Conservation (phyloP, 2,113 vertebrate species). For the Gorsachius goisagi region DNA sequence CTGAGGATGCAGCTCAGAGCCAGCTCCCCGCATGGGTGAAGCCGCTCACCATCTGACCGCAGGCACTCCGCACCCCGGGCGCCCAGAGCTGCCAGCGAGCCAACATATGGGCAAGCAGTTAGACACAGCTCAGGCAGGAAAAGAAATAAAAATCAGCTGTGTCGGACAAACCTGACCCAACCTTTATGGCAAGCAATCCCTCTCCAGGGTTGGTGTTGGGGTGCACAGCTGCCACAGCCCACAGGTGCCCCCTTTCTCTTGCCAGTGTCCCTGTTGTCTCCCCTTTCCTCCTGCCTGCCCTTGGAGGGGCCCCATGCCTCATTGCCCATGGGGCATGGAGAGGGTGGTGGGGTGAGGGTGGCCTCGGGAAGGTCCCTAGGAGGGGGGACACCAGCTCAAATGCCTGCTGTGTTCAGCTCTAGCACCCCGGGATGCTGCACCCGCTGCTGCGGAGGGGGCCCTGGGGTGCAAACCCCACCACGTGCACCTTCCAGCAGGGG, state of each 20-base stretch:
- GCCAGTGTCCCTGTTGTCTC: background rate
- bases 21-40: background rate
- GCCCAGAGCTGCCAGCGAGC: background rate
- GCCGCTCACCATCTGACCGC: background rate
- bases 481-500: background rate
- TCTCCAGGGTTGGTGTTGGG: background rate
- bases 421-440: background rate
- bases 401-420: background rate
- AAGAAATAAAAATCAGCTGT: background rate
- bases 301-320: background rate
- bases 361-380: background rate
- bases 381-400: background rate
- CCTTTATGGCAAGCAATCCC: background rate
- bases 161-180: background rate
- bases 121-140: background rate
- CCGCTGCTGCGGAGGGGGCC: background rate
- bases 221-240: background rate
- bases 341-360: background rate
- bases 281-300: background rate
- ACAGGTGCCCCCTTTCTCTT: background rate
- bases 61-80: accelerated
- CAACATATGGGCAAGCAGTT: conserved; percentile 4
- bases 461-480: background rate
- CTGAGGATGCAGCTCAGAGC: conserved; percentile 16
- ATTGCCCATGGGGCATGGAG: accelerated